These are phyloP conservation scores for Megastigmus dorsalis DNA, from an alignment of 2,888 invertebrate genomes.

Conservation along the genomic window DNA sequence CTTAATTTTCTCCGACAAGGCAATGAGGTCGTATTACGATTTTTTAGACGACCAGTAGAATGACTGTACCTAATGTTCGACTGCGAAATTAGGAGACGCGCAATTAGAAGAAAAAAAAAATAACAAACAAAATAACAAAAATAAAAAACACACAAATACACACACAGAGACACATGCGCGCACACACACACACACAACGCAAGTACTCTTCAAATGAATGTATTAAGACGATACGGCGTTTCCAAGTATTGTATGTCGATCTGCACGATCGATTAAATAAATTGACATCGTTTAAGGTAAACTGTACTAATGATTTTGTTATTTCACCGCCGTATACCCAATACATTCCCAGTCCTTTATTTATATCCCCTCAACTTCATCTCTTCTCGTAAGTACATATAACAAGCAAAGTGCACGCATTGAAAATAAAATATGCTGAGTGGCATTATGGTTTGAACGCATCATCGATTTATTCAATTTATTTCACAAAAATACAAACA, in stretches of 20 bases:
- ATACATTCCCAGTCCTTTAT: background rate
- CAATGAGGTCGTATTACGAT: constrained; percentile 36
- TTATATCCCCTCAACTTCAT: background rate
- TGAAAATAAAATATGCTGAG: background rate
- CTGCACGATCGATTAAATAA: constrained; percentile 71
- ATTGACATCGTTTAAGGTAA: constrained; percentile 67
- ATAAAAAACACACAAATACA: constrained; percentile 12
- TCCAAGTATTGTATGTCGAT: constrained; percentile 68
- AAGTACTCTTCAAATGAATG: constrained; percentile 57
- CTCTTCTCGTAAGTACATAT: background rate
- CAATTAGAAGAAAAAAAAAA: constrained; percentile 31
- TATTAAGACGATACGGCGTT: constrained; percentile 65
- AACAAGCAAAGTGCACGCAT: no score
- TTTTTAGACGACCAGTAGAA: constrained; percentile 51
- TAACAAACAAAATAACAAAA: background rate
- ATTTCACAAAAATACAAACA: constrained; percentile 43
- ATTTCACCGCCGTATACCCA: no score
- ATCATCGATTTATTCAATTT: constrained; percentile 42
- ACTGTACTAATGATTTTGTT: constrained; percentile 14
- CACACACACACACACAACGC: no score
- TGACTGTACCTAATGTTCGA: constrained; percentile 51
- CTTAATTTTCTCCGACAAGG: constrained; percentile 30
- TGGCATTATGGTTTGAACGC: background rate
- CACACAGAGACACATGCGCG: no score
- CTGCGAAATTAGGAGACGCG: constrained; percentile 40